A percentile compares a stretch with the other conserved stretches of the same genome.
These are phyloP conservation scores for Carduelis carduelis DNA, from an alignment of 2,797 vertebrate genomes.

Conservation along the genomic window DNA sequence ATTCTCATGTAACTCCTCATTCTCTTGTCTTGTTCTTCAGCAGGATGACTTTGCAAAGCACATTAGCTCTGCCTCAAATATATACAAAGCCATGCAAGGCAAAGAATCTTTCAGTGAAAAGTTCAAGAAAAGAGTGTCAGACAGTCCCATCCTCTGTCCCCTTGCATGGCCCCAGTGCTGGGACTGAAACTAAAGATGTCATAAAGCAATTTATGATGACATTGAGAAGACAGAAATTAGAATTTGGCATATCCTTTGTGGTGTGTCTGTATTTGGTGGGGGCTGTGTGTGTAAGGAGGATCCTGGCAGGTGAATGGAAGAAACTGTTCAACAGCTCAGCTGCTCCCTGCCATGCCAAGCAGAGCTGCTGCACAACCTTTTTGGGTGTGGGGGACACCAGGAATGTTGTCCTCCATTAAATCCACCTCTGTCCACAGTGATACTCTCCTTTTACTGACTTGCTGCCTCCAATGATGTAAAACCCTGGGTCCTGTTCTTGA, in stretches of 20 bases:
- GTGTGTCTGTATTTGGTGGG: not conserved
- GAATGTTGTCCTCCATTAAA: not conserved
- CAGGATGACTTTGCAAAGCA: not conserved
- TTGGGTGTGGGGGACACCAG: rapidly evolving
- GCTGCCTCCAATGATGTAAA: not conserved
- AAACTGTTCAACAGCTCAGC: not conserved
- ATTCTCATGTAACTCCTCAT: not conserved
- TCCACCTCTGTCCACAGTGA: not conserved
- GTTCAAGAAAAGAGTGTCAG: not conserved
- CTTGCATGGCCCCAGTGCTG: rapidly evolving
- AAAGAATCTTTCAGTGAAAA: not conserved
- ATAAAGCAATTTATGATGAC: not conserved
- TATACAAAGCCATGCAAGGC: not conserved
- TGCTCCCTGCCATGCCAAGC: rapidly evolving
- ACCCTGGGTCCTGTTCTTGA: rapidly evolving
- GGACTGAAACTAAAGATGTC: not conserved
- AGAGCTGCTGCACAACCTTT: not conserved
- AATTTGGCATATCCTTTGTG: not conserved
- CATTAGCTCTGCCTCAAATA: not conserved
- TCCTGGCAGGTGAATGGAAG: not conserved
- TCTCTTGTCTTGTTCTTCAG: not conserved
- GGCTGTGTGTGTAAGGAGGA: not conserved
- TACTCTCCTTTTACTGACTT: not conserved
- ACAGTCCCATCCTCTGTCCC: not conserved
- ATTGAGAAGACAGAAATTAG: not conserved